Base-by-base conservation (phyloP, 1,140 invertebrate species). In the Drosophila tsacasi region DNA sequence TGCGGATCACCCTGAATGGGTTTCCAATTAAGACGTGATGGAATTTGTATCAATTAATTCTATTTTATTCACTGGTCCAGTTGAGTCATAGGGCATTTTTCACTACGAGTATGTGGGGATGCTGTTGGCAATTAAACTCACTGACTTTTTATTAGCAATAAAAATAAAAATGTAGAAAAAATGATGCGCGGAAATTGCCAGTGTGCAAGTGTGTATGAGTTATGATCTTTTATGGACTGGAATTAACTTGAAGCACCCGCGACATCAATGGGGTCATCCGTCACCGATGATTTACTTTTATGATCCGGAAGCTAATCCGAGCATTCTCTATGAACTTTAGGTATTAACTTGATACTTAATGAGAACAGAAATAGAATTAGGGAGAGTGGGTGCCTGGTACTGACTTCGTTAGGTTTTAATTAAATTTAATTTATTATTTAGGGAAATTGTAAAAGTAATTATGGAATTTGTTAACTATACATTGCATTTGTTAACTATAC, bases 11-110 rank as follows among this genome's bases (percentile, higher is more conserved):
- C 37, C 64, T 73, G 71, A 55, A 55, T 73, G 61, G 57, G 65
- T 79, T 64, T 81, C 71, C 75, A 89, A 90, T 89, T 90, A 85
- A 81, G 75, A 76, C 61, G 64, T 81, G 85, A 79, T 81, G 79
- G 81, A 90, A 90, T 89, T 90, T 79, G 61, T 76, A 76, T 79
- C 75, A 90, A 89, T 85, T 89, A 90, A 84, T 90, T 84, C 79
- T 46, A 64, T 90, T 89, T 90, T 61, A 79, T 85, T 79, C 76
- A 79, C 72, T 59, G 46, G 50, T 44, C 52, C 65, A 67, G 65
- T 79, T 86, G 65, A 79, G 58, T 84, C 78, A 47, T 32, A 21
- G 5, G 4, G 8, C 21, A 21, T 21, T 64, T 65, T 65, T 71
- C 40, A 21, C 19, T 27, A 17, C 12, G 8, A 39, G 21, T n/a